These are phyloP conservation scores for Oxystoma pomonae DNA, from an alignment of 2,888 invertebrate species.

Conservation along the genomic window DNA sequence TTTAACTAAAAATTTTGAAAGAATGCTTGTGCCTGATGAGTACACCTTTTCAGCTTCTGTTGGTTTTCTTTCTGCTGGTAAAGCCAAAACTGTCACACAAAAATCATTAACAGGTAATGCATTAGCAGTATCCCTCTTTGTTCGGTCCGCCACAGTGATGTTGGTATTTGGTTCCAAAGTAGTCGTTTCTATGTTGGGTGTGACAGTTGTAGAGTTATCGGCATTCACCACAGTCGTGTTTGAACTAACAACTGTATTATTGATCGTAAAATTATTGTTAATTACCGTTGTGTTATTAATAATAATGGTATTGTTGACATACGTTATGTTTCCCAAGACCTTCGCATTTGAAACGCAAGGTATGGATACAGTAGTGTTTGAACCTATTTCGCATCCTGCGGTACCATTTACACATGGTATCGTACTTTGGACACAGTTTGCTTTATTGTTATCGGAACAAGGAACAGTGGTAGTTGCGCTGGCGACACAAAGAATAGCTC, in stretches of 20 bases:
- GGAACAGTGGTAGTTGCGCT: slow-evolving; percentile 39
- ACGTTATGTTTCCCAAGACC: slow-evolving; percentile 32
- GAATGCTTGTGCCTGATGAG: slow-evolving; percentile 26
- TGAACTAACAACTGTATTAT: slow-evolving; percentile 6
- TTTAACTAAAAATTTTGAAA: slow-evolving; percentile 32
- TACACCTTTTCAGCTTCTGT: slow-evolving; percentile 34
- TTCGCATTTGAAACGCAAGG: slow-evolving; percentile 41
- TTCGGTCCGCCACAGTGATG: slow-evolving; percentile 15
- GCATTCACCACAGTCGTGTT: slow-evolving; percentile 12
- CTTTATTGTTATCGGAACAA: slow-evolving; percentile 35
- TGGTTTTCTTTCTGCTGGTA: slow-evolving; percentile 34
- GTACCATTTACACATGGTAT: slow-evolving; percentile 41
- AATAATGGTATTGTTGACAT: slow-evolving; percentile 33
- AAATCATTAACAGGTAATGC: slow-evolving; percentile 29
- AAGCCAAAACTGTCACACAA: slow-evolving; percentile 38
- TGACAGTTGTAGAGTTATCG: slow-evolving; percentile 3
- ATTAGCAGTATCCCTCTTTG: slow-evolving; percentile 21
- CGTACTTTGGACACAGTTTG: slow-evolving; percentile 38
- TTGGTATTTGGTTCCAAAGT: background rate
- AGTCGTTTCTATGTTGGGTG: slow-evolving; percentile 7
- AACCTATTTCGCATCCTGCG: slow-evolving; percentile 31
- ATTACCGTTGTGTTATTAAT: slow-evolving; percentile 22
- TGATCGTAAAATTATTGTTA: slow-evolving; percentile 13
- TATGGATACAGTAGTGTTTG: slow-evolving; percentile 34
- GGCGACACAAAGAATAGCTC: slow-evolving; percentile 44